Conservation (phyloP, 2,888 invertebrate genomes). For the Colletes collaris region DNA sequence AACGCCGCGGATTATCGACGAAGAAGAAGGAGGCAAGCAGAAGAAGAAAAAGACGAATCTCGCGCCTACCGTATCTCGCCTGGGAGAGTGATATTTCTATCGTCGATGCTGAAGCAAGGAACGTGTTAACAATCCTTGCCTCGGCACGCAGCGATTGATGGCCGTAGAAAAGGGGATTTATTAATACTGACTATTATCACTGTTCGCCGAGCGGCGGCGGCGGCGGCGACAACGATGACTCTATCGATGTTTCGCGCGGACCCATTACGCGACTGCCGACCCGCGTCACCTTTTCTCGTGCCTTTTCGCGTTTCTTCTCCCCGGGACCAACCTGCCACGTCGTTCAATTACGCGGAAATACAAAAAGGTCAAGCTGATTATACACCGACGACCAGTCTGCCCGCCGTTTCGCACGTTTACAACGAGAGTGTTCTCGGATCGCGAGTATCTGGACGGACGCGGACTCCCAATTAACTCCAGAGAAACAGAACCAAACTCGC, state of each 20-base stretch:
- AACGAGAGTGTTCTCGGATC: background rate
- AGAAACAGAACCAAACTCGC: no score
- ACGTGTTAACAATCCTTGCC: conserved; percentile 75
- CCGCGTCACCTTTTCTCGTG: conserved; percentile 11
- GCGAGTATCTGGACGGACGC: background rate
- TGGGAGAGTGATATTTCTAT: conserved; percentile 78
- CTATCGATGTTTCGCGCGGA: conserved; percentile 64
- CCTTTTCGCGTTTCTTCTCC: conserved; percentile 7
- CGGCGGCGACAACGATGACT: conserved; percentile 63
- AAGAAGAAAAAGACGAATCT: conserved; percentile 35
- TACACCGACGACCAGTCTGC: background rate
- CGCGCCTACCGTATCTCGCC: conserved; percentile 67
- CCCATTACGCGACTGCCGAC: conserved; percentile 33
- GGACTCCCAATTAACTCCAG: background rate
- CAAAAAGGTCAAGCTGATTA: background rate
- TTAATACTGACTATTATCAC: conserved; percentile 74
- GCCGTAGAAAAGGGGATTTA: conserved; percentile 76
- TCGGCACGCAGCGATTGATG: conserved; percentile 74
- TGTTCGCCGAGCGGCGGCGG: conserved; percentile 50
- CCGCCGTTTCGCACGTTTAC: no score
- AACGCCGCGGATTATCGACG: conserved; percentile 64
- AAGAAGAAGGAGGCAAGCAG: conserved; percentile 5
- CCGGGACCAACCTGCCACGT: background rate
- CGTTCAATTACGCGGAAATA: background rate
- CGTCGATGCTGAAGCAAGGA: conserved; percentile 61